Evolutionary conservation across 2,888 invertebrate species (phyloP), one percentile per base, ranked within the genome.

Genomic region (Petrolisthes manimaculis): DNA sequence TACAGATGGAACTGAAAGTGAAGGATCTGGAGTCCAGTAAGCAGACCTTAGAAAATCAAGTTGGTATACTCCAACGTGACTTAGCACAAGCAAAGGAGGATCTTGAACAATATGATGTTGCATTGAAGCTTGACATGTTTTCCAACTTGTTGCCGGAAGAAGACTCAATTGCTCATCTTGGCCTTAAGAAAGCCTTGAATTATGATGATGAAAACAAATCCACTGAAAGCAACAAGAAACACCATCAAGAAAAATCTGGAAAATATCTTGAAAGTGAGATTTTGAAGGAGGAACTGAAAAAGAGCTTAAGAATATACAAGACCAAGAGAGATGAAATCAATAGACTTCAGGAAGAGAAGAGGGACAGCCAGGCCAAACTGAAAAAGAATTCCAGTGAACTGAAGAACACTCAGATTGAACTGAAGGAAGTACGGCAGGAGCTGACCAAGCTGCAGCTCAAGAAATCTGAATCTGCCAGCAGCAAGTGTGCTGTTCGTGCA

Each of bases 101-200:
- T 4, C 55, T 90, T 8, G 84, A 90, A 24, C 77, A 78, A 12
- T 89, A 80, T 78, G 90, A 90, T 55, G 86, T 54, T 18, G 86
- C 88, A 3, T 21, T 88, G 3, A 90, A 89, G 67, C 37, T 88
- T 21, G 90, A 84, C n/a, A 21, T 90, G 12, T 74, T 89, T n/a
- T 71, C 75, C 24, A 74, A 88, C 2, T 61, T 89, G 4, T 24
- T 81, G 12, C 86, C 90, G 6, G 55, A 75, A 8, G 90, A 90
- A 54, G 86, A 90, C 67, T 90, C 90, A 4, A 83, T 90, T 67
- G 56, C 71, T 12, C 83, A 83, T 24, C 75, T 90, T 4, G 86
- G 88, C 53, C 67, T 90, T 9, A 89, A 80, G 56, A 87, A 82
- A 67, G 55, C 82, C 6, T 78, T 89, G 71, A 86, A 84, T n/a